Conservation (phyloP, 2,113 vertebrate genomes). For the Arvicanthis niloticus region DNA sequence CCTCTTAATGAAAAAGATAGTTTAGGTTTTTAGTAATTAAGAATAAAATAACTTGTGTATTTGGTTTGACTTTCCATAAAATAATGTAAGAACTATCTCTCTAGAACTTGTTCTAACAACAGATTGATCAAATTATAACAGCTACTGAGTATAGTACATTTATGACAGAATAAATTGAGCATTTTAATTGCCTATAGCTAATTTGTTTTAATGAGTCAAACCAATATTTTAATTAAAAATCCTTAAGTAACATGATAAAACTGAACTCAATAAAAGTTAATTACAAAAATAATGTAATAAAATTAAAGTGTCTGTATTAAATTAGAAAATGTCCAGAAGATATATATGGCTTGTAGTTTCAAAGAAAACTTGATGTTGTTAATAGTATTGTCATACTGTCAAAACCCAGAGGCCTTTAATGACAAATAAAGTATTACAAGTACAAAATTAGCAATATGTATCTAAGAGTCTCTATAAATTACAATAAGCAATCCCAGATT, state of each 20-base stretch:
- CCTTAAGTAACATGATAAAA: conserved; percentile 70
- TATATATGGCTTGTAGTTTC: conserved; percentile 49
- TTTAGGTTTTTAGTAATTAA: background rate
- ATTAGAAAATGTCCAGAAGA: conserved; percentile 68
- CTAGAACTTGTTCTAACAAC: background rate
- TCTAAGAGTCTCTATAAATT: background rate
- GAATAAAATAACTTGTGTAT: background rate
- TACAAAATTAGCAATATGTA: background rate
- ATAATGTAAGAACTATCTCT: background rate
- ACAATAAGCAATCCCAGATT: background rate
- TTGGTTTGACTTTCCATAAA: conserved; percentile 25
- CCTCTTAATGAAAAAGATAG: background rate
- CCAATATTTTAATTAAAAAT: conserved; percentile 78
- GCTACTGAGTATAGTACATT: conserved; percentile 46
- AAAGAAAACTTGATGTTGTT: conserved; percentile 51
- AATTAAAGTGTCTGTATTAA: conserved; percentile 70
- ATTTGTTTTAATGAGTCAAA: conserved; percentile 77
- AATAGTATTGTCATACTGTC: conserved; percentile 8
- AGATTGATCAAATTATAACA: conserved; percentile 10
- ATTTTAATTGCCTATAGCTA: conserved; percentile 59
- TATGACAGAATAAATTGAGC: conserved; percentile 60
- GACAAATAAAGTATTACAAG: background rate
- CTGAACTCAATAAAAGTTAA: conserved; percentile 71
- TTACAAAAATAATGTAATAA: conserved; percentile 75
- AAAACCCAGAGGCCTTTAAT: background rate